Evolutionary conservation across 2,113 vertebrate species (phyloP), one percentile per base, ranked within the genome.

Genomic region (Ranitomeya variabilis): DNA sequence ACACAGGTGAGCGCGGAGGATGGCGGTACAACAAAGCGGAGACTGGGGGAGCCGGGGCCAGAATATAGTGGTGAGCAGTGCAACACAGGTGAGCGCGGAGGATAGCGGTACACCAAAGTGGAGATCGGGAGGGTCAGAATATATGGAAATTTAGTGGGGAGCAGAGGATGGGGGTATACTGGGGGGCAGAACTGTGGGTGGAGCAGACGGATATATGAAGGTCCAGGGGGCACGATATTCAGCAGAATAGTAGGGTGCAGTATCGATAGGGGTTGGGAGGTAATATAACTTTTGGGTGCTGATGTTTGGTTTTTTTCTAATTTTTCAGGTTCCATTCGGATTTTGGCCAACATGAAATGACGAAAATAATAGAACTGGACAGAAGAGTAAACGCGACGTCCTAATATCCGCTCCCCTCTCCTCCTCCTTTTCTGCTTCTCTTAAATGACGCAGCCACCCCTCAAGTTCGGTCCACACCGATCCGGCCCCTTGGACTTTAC

Each of bases 331-430:
- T 94, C 89, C 91, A 79, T 91, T 80, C 94, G 0, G 93, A 96
- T 55, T 92, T 96, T 89, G 95, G 95, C 90, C 94, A 93, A 86
- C 96, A 96, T 0, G 93, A 96, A 83, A 96, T 94, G 8, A 92
- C 96, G 60, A 95, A 97, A 92, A 94, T 97, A 19, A 93, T 97
- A 62, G 94, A 97, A 92, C 94, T 97, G 90, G 96, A 97, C 55
- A 94, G 95, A 92, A 95, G 93, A 92, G 95, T 96, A 89, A 97
- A 97, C 45, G 93, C 96, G 91, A 97, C 96, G n/a, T 96, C 95
- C 88, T 97, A 92, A 95, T 91, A 93, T 85, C 90, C 54, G n/a
- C 71, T 51, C 55, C 18, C 76, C 90, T 84, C 55, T 83, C 77
- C 87, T 84, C 77, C 80, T 87, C 88, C 73, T 90, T 86, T 89